Base-by-base conservation (phyloP, 2,113 vertebrate genomes). In the Cryptomyrus ogoouensis region DNA sequence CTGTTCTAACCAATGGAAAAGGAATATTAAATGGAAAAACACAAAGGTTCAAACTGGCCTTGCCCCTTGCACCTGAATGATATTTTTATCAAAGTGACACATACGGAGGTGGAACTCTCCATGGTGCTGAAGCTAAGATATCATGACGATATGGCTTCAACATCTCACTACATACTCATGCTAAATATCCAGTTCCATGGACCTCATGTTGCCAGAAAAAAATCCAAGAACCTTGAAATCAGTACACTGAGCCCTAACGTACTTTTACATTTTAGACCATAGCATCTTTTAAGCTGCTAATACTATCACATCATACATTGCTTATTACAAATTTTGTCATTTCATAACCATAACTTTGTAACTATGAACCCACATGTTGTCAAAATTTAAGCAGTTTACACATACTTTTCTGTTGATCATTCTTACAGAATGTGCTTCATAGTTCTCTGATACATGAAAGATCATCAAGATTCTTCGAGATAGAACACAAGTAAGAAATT, bases 111-210 rank as follows among this genome's bases (percentile, higher is more conserved):
- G 84, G 89, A 74, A 85, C 89, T 90, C n/a, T 90, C 89, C 89
- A 39, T 49, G 83, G 89, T 90, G 46, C 89, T 90, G 89, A 90
- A 90, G 17, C 44, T 35, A 47, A 49, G 27, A 42, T 62, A 15
- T 10, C 17, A 56, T 12, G 49, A 46, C 2, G 2, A 35, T 58
- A 62, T 39, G 13, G 27, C 58, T 13, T 19, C 50, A 7, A 62
- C 53, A 42, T 42, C 24, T 62, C 15, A 0, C 35, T 62, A 24
- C 19, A 39, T 46, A 27, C 42, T 46, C 19, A 10, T 35, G 77
- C 39, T 83, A 83, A 31, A 17, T 46, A 19, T 83, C 8, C 77
- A 83, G 35, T 19, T 44, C 5, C 31, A 9, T 44, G 39, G 17
- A 39, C 77, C 19, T 19, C 42, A 42, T 19, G 31, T 83, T 44